Base-by-base conservation (phyloP, 2,888 invertebrate species). In the Idaea dimidiata region DNA sequence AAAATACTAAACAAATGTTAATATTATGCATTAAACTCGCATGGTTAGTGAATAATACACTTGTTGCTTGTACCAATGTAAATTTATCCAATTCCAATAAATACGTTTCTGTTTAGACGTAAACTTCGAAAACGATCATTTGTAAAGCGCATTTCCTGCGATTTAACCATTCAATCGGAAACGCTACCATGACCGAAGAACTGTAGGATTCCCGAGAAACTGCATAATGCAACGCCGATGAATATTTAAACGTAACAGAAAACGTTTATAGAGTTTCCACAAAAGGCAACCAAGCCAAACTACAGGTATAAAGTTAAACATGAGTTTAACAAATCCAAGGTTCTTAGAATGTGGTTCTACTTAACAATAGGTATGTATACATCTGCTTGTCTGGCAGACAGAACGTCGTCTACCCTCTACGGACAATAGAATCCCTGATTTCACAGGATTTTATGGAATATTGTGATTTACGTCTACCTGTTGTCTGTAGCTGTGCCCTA, bases 351-450 rank as follows among this genome's bases (percentile, higher is more conserved):
- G 69, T 69, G 66, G 66, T 75, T 80, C 78, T 79, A 79, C 77
- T 77, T 72, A 68, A 75, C 72, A 70, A 76, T 74, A 76, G 68
- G 67, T 55, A n/a, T n/a, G n/a, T n/a, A n/a, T n/a, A 81, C 85
- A 89, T 89, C 89, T 89, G 56, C 56, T 17, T 18, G 17, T 56
- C 7, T 17, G 89, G 82, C 83, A 90, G 90, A 90, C 90, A 80
- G 69, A 66, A 78, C 81, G 90, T 87, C 89, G 88, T 84, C 87
- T 73, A 68, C 62, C 68, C 68, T 66, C 62, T 55, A 59, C 64
- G 66, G 66, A 88, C 86, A 88, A 88, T 82, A 69, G 75, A 66
- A 66, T 66, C 67, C 66, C 68, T 64, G 43, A 56, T 71, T 68
- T 69, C 64, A 65, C 65, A 66, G 60, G 55, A 68, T 68, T 70